Base-by-base conservation (phyloP, 92 coral and sea anemone genomes). In the Epizoanthus ramosus region DNA sequence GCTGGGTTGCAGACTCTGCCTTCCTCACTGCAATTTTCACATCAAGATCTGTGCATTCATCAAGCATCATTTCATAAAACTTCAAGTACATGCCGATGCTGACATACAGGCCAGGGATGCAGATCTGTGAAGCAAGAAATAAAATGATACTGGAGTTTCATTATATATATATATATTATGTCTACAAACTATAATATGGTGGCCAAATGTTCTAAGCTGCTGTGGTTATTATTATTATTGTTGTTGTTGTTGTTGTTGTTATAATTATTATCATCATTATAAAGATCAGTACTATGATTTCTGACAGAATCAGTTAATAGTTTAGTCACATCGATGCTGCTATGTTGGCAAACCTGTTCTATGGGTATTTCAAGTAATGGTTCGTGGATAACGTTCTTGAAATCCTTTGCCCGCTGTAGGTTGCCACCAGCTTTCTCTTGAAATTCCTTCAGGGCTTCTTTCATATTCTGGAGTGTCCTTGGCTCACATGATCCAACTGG, bases 341-440 rank as follows among this genome's bases (percentile, higher is more conserved):
- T 58, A 16, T 58, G 7, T 58, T 58, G 63, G 63, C 63, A 58
- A 9, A 58, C 15, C 63, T 58, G 0, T 58, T 58, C 63, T 58
- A 58, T 58, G 63, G 63, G 63, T 58, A 58, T 58, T 4, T 58
- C n/a, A 58, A 58, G n/a, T 2, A 58, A 58, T 58, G 63, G 63
- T 58, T 58, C 63, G 7, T 58, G n/a, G 18, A 58, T 58, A 58
- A 58, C 63, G 63, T 58, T 58, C 63, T 58, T 58, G 63, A 58
- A 58, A 58, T 58, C 63, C 63, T 58, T 58, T 58, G 63, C 63
- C 63, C 63, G 63, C 63, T 58, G 2, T 58, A 15, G 63, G 3
- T 58, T 58, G 63, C 63, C 63, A 58, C 63, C 63, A 0, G 63
- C 2, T 58, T 58, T 58, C 63, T 58, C 18, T 58, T 58, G 63